These are phyloP conservation scores for Trachelus iudaicus DNA, from an alignment of 2,888 invertebrate species.

Conservation along the genomic window DNA sequence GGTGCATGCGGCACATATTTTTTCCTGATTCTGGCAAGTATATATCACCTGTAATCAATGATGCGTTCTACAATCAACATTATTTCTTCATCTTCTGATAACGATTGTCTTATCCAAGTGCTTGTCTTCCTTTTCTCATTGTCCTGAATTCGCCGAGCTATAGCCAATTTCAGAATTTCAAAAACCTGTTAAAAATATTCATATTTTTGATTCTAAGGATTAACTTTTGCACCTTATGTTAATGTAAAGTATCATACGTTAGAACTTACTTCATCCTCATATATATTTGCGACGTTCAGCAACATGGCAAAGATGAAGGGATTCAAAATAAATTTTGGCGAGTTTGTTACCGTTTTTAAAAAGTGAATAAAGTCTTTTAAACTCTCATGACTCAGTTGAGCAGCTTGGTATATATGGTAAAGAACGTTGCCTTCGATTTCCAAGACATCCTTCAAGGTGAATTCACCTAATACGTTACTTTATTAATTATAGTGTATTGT, in stretches of 20 bases:
- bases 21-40: conserved; percentile 48
- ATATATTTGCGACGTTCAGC: conserved; percentile 68
- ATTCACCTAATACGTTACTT: conserved; percentile 22
- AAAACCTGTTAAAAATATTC: conserved; percentile 46
- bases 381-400: conserved; percentile 63
- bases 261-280: conserved; percentile 65
- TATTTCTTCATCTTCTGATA: conserved; percentile 57
- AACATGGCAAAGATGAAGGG: conserved; percentile 74
- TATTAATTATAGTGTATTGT: not conserved
- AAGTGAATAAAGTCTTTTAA: conserved; percentile 66
- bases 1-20: conserved; percentile 27
- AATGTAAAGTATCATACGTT: conserved; percentile 2
- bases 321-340: conserved; percentile 72
- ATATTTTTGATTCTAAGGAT: not conserved
- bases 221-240: not conserved
- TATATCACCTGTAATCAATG: conserved; percentile 67
- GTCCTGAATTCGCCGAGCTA: conserved; percentile 63
- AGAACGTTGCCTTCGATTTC: conserved; percentile 73
- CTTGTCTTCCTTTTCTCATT: conserved; percentile 65
- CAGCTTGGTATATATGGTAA: conserved; percentile 69
- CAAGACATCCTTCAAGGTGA: conserved; percentile 65
- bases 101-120: conserved; percentile 70
- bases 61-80: conserved; percentile 65
- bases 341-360: conserved; percentile 67
- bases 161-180: conserved; percentile 56